Base-by-base conservation (phyloP, 2,797 vertebrate genomes). In the Crotalus adamanteus region DNA sequence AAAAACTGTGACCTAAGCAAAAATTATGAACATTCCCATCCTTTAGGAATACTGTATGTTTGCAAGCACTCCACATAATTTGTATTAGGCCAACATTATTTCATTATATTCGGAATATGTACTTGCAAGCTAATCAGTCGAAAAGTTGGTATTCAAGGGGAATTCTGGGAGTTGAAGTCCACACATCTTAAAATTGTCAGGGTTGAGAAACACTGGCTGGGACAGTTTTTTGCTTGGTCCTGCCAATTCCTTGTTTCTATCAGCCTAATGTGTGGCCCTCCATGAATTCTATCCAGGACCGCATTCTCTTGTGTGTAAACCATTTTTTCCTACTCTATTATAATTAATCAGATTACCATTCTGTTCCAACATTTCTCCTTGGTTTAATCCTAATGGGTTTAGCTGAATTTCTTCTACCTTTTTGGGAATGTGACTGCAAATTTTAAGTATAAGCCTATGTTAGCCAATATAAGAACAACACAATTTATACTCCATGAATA, bases 11-110 rank as follows among this genome's bases (percentile, higher is more conserved):
- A 86, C 92, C 89, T 0, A 0, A 93, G 20, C 31, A 65, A 47
- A 91, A 60, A 90, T 55, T 31, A 88, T 83, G 31, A 9, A 69
- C 47, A 88, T 91, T 59, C 90, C 91, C 37, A 0, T 0, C 37
- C 57, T 31, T 0, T 0, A 93, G 47, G 83, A 65, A 93, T 1
- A 83, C 88, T 31, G n/a, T 69, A 69, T 69, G 6, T 14, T 91
- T 0, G 0, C 6, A 57, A 85, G 90, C 94, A 25, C 0, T 86
- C 6, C 53, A 4, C 2, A 88, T 88, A 92, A 93, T 92, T 90
- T 22, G 9, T 89, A 42, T 37, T 42, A 93, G 83, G 86, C 86
- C 91, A 91, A 85, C 94, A 94, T 78, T 89, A 59, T 83, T 90
- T 2, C 69, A 89, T 69, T 59, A 18, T 12, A 56, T 91, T 92